A percentile compares a stretch with the other conserved stretches of the same genome.
These are phyloP conservation scores for Sander lucioperca DNA, from an alignment of 2,113 vertebrate genomes.

Conservation along the genomic window DNA sequence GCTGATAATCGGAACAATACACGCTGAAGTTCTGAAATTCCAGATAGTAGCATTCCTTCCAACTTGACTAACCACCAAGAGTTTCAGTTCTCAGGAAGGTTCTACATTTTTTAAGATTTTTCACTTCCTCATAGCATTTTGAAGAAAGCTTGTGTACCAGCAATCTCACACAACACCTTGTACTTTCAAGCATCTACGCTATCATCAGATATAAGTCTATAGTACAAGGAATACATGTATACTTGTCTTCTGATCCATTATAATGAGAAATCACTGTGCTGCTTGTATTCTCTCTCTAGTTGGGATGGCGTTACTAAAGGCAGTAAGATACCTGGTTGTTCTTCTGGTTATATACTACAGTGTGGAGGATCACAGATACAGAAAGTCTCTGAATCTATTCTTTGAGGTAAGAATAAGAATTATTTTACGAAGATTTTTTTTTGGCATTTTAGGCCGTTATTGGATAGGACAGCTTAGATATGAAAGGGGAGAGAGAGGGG, in stretches of 20 bases:
- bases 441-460: no score
- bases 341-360: conserved; percentile 35
- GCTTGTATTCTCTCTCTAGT: conserved; percentile 16
- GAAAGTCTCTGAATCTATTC: neutral
- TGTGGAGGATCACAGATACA: conserved; percentile 13
- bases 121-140: neutral
- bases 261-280: neutral
- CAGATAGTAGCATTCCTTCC: neutral
- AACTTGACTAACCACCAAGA: neutral
- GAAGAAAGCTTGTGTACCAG: neutral
- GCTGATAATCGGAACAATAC: no score
- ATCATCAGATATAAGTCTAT: neutral
- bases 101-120: neutral
- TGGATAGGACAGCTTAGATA: no score
- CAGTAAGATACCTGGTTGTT: conserved; percentile 1
- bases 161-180: neutral
- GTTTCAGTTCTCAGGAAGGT: no score
- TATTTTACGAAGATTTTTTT: no score
- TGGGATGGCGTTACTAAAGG: conserved; percentile 43
- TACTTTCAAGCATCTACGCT: no score
- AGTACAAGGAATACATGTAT: neutral
- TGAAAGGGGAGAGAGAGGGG: no score
- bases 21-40: rapidly evolving
- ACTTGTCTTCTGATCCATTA: neutral
- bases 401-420: conserved; percentile 32